Percentiles rank a stretch among this genome's conserved stretches.
These are phyloP conservation scores for Eupithecia inturbata DNA, from an alignment of 2,888 invertebrate genomes.

Conservation along the genomic window DNA sequence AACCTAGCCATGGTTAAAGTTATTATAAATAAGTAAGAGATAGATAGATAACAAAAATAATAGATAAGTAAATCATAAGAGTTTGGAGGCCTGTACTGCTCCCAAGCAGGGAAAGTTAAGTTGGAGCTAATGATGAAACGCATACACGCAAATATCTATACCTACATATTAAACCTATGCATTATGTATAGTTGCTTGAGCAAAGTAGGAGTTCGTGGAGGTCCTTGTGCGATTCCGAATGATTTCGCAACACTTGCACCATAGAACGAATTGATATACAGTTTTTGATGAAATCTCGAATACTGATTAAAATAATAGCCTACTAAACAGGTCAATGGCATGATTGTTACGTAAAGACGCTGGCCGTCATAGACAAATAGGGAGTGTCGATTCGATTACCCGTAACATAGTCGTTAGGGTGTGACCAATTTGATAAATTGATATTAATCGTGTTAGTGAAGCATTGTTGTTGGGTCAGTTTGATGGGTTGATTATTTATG, in stretches of 20 bases:
- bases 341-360: conserved; percentile 16
- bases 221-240: conserved; percentile 3
- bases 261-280: conserved; percentile 13
- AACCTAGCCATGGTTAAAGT: too few species aligned
- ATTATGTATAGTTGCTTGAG: neutral
- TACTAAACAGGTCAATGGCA: conserved; percentile 20
- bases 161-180: neutral
- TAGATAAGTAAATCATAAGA: neutral
- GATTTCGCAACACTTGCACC: conserved; percentile 15
- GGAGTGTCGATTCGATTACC: conserved; percentile 3
- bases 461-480: neutral
- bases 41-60: neutral
- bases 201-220: neutral
- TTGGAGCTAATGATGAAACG: neutral
- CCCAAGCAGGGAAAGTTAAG: neutral
- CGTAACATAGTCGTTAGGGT: conserved; percentile 2
- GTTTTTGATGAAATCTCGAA: conserved; percentile 23
- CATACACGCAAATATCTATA: neutral
- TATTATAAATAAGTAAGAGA: neutral
- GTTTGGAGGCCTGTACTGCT: neutral
- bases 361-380: neutral
- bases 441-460: neutral
- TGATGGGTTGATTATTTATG: neutral
- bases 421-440: conserved; percentile 5
- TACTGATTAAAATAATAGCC: conserved; percentile 17